Evolutionary conservation across 2,113 vertebrate species (phyloP), one percentile per base, ranked within the genome.

Genomic region (Rhinogobius similis): DNA sequence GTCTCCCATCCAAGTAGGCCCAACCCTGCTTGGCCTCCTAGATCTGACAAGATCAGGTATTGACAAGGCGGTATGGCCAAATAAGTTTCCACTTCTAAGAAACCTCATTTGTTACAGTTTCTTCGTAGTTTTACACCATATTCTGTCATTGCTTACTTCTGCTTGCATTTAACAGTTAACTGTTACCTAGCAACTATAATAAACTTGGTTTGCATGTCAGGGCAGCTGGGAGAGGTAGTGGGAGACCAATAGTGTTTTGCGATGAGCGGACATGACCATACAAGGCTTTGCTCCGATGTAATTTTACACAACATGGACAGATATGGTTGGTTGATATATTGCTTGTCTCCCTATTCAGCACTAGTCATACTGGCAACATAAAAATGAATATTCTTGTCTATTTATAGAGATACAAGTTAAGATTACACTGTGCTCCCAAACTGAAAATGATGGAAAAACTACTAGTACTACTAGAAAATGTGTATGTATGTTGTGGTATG

Each of bases 181-280:
- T 85, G 87, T 92, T 89, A 81, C 91, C 84, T 86, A 90, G 90
- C 87, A 91, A 91, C 91, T 53, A 64, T 73, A 76, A 24, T 38
- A 52, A 21, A 43, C 23, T 38, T 58, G 52, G n/a, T 65, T 70
- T 75, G 24, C 50, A 65, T 62, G 52, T 62, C 53, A 50, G 62
- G 27, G 32, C 62, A 58, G 65, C 2, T 59, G 29, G 53, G 44
- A 68, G 27, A 46, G 46, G 21, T 16, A 46, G 36, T 64, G 21
- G 18, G 18, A 61, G 36, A 52, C 53, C 63, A 41, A 1, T 16
- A 48, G n/a, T 59, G 24, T 67, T 76, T n/a, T 59, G 71, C 62
- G 53, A 29, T 16, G 12, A 27, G 26, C 14, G 26, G 53, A 27
- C 53, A 29, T 29, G 53, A 29, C 53, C 53, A 56, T 9, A 29